Conservation (phyloP, 2,113 vertebrate genomes). For the Pelusios castaneus region DNA sequence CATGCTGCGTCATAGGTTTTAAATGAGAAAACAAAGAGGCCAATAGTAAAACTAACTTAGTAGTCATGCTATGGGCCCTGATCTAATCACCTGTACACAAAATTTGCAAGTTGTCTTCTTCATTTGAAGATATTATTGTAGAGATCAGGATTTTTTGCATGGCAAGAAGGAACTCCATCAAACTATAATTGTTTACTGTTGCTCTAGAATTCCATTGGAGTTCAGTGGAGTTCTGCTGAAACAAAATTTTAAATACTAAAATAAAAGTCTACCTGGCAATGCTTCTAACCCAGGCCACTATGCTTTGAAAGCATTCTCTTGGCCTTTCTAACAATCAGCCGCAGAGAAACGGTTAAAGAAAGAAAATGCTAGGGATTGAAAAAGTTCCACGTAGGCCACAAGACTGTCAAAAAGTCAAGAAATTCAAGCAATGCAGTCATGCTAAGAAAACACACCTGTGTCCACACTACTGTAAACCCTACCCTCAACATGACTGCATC, state of each 20-base stretch:
- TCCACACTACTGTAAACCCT: conserved; percentile 53
- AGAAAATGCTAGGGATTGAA: background rate
- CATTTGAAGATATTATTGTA: background rate
- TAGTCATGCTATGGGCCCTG: background rate
- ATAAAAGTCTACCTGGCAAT: background rate
- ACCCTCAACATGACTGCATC: conserved; percentile 65
- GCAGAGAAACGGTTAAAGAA: conserved; percentile 10
- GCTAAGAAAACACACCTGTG: conserved; percentile 43
- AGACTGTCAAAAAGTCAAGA: conserved; percentile 32
- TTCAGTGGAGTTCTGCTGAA: conserved; percentile 21
- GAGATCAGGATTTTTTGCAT: background rate
- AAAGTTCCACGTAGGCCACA: conserved; percentile 4
- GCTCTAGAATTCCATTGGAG: conserved; percentile 32
- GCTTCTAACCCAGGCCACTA: background rate
- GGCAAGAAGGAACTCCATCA: no score
- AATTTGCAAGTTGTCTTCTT: background rate
- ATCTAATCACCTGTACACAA: background rate
- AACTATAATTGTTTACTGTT: conserved; percentile 22
- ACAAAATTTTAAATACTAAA: background rate
- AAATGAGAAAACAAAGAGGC: background rate
- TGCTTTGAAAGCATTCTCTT: conserved; percentile 23
- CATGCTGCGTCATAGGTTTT: background rate
- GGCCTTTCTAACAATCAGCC: conserved; percentile 7
- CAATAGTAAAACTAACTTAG: background rate
- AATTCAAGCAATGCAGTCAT: conserved; percentile 9